Conservation (phyloP, 2,888 invertebrate species). For the Abscondita cerata region DNA sequence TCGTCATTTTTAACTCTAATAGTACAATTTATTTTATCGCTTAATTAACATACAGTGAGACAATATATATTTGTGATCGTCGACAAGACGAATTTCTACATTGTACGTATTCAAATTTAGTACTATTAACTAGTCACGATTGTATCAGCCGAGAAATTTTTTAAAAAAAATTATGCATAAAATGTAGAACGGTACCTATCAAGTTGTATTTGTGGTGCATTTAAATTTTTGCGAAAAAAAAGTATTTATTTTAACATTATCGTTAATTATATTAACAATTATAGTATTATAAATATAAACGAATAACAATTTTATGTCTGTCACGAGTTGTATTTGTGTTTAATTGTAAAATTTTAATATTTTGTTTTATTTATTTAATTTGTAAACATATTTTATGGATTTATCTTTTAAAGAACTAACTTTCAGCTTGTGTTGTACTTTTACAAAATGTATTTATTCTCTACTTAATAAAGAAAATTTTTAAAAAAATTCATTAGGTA, state of each 20-base stretch:
- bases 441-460: constrained; percentile 31
- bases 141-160: constrained; percentile 10
- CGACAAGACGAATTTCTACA: constrained; percentile 19
- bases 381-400: neutral
- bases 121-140: constrained; percentile 25
- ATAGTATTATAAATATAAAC: constrained; percentile 34
- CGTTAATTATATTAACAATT: constrained; percentile 38
- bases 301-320: constrained; percentile 8
- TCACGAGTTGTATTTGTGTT: constrained; percentile 11
- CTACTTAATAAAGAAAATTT: constrained; percentile 19
- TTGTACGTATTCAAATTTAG: constrained; percentile 14
- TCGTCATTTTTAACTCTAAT: constrained; percentile 2
- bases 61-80: constrained; percentile 33
- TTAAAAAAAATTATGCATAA: constrained; percentile 10
- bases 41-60: constrained; percentile 18
- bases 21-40: constrained; percentile 22
- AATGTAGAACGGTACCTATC: constrained; percentile 14
- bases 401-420: constrained; percentile 22
- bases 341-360: constrained; percentile 1
- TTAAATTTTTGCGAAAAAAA: constrained; percentile 6
- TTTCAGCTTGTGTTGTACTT: constrained; percentile 29
- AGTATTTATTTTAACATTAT: constrained; percentile 35
- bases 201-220: constrained; percentile 19
- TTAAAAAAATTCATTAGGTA: too few species aligned
- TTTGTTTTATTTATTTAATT: constrained; percentile 17